Base-by-base conservation (phyloP, 2,113 vertebrate genomes). In the Lepisosteus osseus region DNA sequence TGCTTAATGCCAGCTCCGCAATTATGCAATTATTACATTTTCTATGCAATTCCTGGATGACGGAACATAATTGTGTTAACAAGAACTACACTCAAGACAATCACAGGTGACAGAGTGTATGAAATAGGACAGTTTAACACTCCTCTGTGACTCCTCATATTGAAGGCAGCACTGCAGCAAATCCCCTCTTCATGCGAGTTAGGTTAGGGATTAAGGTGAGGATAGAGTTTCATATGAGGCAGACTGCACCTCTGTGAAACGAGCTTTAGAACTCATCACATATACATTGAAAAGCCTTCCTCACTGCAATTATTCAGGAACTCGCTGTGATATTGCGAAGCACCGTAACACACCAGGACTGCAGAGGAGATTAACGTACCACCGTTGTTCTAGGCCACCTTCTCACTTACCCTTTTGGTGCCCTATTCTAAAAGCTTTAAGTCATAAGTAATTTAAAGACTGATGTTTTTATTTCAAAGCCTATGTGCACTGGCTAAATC, bases 211-310 rank as follows among this genome's bases (percentile, higher is more conserved):
- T 65, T 65, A 56, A 65, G 65, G 66, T n/a, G 29, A 43, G 74
- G 81, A 85, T 86, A 85, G 83, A 80, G 78, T 90, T 85, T 86
- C 85, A 84, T 54, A 17, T 7, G 75, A 66, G 77, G 68, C 66
- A 71, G 73, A 74, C 73, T n/a, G 62, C 7, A 40, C n/a, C 62
- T 41, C 62, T 40, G 62, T 56, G 81, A 71, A 76, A 83, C 76
- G 76, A 73, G 77, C 82, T 80, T 78, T 77, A 79, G 77, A 85
- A 88, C 73, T 77, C 72, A 78, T 92, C 91, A 90, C 61, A 83
- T 90, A 92, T 90, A 88, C 90, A 91, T 90, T 92, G 88, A 89
- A 90, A 90, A 86, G 85, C 84, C 85, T 75, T 78, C 75, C 87
- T 82, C 85, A 69, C 88, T 89, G 86, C 89, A 89, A 90, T 92